Evolutionary conservation across 2,888 invertebrate species (phyloP), one percentile per base, ranked within the genome.

Genomic region (Scaptomyza parva): DNA sequence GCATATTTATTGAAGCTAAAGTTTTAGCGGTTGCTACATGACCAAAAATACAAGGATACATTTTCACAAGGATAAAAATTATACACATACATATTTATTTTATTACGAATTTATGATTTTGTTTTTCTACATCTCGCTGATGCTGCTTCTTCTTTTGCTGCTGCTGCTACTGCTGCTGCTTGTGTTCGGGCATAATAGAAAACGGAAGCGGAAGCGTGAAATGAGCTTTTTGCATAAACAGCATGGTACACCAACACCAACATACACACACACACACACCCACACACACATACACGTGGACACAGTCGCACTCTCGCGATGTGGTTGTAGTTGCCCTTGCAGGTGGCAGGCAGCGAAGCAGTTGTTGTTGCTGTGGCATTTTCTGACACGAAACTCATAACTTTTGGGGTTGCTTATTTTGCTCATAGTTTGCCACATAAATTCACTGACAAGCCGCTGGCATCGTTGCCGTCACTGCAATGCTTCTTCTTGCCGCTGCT

Each of bases 71-170:
- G 74, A 86, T 85, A 86, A 85, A 37, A 63, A 78, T 74, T 68
- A 79, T 70, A 70, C 62, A 76, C 62, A 76, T 85, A 47, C 62
- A 76, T 84, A 85, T 85, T 86, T 78, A 83, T 88, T 84, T 87
- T 84, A 89, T 82, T 82, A 76, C 61, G 50, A 85, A 86, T 89
- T 86, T 88, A 88, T 85, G 88, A 86, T 85, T 89, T 88, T 89
- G 88, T 89, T 88, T 89, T 88, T 82, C 60, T 54, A 51, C 45
- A 60, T 53, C 47, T 48, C 53, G 47, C 39, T 70, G 55, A 40
- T 44, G 45, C 26, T 58, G 50, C 35, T 47, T 18, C 28, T 43
- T 5, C 17, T 50, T 51, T 30, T 53, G 37, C 52, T 33, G 33
- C 33, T 33, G n/a, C 17, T 50, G 54, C 35, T 53, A 33, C 52